These are phyloP conservation scores for Setophaga kirtlandii DNA, from an alignment of 2,113 vertebrate genomes.

Conservation along the genomic window DNA sequence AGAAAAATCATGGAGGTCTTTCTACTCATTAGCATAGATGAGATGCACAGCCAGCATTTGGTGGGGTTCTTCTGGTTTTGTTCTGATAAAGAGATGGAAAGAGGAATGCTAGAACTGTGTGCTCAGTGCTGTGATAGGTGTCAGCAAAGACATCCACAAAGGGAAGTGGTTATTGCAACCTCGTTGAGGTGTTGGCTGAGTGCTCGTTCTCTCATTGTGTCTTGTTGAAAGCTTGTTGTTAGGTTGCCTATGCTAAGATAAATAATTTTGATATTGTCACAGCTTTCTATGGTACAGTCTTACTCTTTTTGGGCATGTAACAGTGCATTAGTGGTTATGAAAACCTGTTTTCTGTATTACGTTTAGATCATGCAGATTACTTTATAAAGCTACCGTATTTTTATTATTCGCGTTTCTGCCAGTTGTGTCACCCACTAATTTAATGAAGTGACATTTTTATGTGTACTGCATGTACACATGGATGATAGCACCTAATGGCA, in stretches of 20 bases:
- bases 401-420: neutral
- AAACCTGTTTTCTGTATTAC: neutral
- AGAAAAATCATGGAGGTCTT: neutral
- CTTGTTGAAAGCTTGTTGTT: neutral
- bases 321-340: neutral
- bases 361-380: neutral
- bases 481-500: constrained; percentile 2
- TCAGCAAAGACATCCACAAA: neutral
- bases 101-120: neutral
- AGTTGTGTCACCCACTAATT: constrained; percentile 3
- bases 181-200: neutral
- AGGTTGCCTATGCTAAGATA: neutral
- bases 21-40: neutral
- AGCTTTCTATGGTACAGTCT: neutral
- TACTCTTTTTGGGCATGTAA: neutral
- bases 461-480: neutral
- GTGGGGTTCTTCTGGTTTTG: neutral
- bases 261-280: neutral
- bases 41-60: neutral
- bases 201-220: neutral
- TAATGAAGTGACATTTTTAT: constrained; percentile 30
- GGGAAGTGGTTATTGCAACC: neutral
- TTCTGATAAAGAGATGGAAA: neutral
- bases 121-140: accelerated
- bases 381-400: neutral